These are phyloP conservation scores for Adelognathus sp. DNA, from an alignment of 2,888 invertebrate species.

Conservation along the genomic window DNA sequence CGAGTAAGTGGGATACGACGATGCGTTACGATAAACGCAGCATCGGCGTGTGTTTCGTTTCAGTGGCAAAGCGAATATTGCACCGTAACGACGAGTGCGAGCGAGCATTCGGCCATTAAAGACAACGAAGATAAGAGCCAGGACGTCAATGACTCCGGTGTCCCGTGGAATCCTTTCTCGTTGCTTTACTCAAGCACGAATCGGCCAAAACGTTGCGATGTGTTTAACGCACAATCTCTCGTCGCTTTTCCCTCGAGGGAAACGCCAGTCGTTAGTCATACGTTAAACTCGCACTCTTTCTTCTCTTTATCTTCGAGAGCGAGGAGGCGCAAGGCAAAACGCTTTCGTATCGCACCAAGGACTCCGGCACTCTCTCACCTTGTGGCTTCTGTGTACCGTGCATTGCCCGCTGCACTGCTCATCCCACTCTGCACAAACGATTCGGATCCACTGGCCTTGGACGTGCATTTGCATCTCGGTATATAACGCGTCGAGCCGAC, in stretches of 20 bases:
- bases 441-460: slow-evolving; percentile 42
- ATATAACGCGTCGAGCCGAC: background rate
- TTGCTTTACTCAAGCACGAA: background rate
- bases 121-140: slow-evolving; percentile 15
- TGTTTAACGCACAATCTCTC: slow-evolving; percentile 63
- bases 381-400: slow-evolving; percentile 40
- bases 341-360: slow-evolving; percentile 58
- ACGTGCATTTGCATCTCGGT: slow-evolving; percentile 52
- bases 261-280: slow-evolving; percentile 66
- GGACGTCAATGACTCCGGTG: slow-evolving; percentile 56
- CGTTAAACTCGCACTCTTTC: slow-evolving; percentile 55
- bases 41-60: background rate
- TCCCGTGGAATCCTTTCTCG: slow-evolving; percentile 51
- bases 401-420: slow-evolving; percentile 31
- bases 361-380: slow-evolving; percentile 57
- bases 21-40: slow-evolving; percentile 14
- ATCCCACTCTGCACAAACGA: slow-evolving; percentile 9
- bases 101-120: background rate
- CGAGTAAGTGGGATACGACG: background rate
- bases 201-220: slow-evolving; percentile 51
- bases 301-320: slow-evolving; percentile 36
- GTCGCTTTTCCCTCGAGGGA: slow-evolving; percentile 27
- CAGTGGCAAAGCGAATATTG: background rate
- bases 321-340: slow-evolving; percentile 28
- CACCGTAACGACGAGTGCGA: background rate